Percentiles rank a stretch among this genome's conserved stretches.
These are phyloP conservation scores for Coecobrya sp. DNA, from an alignment of 2,888 invertebrate genomes.

Conservation along the genomic window DNA sequence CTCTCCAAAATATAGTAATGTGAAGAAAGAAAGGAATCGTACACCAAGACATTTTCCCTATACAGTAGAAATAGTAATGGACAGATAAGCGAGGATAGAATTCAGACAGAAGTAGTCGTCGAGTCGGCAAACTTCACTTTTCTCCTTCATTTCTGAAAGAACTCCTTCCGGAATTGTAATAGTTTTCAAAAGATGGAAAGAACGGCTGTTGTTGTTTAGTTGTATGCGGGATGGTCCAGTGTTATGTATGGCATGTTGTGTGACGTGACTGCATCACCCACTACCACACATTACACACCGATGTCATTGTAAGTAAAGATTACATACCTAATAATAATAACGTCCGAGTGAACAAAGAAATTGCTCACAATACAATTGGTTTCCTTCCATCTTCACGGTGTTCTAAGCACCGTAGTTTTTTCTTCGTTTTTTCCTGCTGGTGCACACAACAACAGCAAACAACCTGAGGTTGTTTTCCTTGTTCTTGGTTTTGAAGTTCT, in stretches of 20 bases:
- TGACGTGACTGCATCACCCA: conserved; percentile 44
- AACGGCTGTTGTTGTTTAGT: conserved; percentile 23
- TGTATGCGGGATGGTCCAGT: background rate
- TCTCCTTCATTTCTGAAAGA: conserved; percentile 27
- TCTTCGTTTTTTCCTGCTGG: conserved; percentile 14
- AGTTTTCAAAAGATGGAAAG: conserved; percentile 7
- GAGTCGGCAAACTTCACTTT: conserved; percentile 33
- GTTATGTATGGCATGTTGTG: background rate
- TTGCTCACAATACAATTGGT: background rate
- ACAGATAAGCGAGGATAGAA: background rate
- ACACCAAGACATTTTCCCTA: background rate
- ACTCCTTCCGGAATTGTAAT: conserved; percentile 45
- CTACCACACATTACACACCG: conserved; percentile 10
- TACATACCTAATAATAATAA: conserved; percentile 26
- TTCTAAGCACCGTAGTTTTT: background rate
- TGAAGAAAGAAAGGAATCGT: background rate
- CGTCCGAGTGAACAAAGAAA: background rate
- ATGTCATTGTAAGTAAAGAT: background rate
- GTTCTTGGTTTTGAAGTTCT: background rate
- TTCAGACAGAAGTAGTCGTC: background rate
- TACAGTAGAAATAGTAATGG: background rate
- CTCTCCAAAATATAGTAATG: too few relatives aligned
- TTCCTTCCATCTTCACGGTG: background rate
- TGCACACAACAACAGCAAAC: conserved; percentile 32
- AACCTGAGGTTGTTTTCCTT: conserved; percentile 34